Percentiles rank a stretch among this genome's conserved stretches.
These are phyloP conservation scores for Melitaea cinxia DNA, from an alignment of 1,140 invertebrate species.

Conservation along the genomic window DNA sequence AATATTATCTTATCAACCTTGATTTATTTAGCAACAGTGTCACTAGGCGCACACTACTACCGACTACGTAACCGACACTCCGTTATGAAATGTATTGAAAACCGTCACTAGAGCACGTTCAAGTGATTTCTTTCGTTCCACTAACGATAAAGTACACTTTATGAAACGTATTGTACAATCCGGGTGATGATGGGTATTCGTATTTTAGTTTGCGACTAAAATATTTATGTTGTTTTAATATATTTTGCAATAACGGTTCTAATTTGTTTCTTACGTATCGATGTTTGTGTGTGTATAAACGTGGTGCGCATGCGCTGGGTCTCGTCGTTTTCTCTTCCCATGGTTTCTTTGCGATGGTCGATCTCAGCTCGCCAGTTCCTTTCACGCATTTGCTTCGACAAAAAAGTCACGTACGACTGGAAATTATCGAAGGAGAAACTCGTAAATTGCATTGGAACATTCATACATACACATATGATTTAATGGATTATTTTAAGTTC, in stretches of 20 bases:
- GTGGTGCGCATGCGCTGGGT: slow-evolving; percentile 22
- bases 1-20: slow-evolving; percentile 66
- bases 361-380: slow-evolving; percentile 45
- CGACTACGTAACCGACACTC: slow-evolving; percentile 13
- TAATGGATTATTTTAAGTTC: slow-evolving; percentile 1
- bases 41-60: slow-evolving; percentile 39
- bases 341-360: slow-evolving; percentile 50
- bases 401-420: slow-evolving; percentile 49
- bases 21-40: slow-evolving; percentile 63
- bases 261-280: slow-evolving; percentile 7
- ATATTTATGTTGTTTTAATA: neutral
- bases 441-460: slow-evolving; percentile 36
- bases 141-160: neutral
- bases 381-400: slow-evolving; percentile 44
- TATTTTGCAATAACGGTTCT: neutral
- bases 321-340: slow-evolving; percentile 63
- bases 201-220: neutral
- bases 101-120: slow-evolving; percentile 12
- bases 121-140: slow-evolving; percentile 6
- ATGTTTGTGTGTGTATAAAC: slow-evolving; percentile 15
- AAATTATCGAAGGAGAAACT: slow-evolving; percentile 53
- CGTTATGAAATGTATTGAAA: slow-evolving; percentile 36
- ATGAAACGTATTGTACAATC: neutral
- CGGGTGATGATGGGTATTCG: neutral
- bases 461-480: slow-evolving; percentile 9